These are phyloP conservation scores for Callospermophilus lateralis DNA, from an alignment of 2,113 vertebrate genomes.

Conservation along the genomic window DNA sequence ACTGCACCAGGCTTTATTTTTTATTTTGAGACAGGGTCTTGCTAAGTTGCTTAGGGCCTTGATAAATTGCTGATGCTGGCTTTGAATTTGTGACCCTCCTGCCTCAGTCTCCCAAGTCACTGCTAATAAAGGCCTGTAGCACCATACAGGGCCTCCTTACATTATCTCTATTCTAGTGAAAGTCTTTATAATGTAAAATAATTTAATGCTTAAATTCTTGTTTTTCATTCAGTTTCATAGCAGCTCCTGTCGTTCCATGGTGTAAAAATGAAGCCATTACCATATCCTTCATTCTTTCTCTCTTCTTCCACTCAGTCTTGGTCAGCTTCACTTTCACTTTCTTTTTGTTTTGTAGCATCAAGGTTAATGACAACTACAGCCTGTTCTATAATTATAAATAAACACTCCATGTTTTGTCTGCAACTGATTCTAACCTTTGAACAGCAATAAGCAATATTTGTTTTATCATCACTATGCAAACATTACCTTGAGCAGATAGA, in stretches of 20 bases:
- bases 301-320: background rate
- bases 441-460: conserved; percentile 7
- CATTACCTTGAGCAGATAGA: background rate
- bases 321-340: conserved; percentile 49
- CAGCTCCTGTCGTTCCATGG: background rate
- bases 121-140: no score
- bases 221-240: background rate
- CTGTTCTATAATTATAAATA: conserved; percentile 48
- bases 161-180: background rate
- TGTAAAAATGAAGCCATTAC: background rate
- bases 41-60: background rate
- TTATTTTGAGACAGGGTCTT: background rate
- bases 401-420: background rate
- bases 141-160: background rate
- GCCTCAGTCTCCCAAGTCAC: no score
- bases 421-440: conserved; percentile 44
- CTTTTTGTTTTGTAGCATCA: conserved; percentile 25
- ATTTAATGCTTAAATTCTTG: background rate
- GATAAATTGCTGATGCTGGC: no score
- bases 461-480: conserved; percentile 30
- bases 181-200: background rate
- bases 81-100: no score
- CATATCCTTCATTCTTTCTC: background rate
- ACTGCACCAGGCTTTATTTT: background rate
- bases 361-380: background rate